Evolutionary conservation across 1,140 invertebrate genomes (phyloP), one percentile per base, ranked within the genome.

Genomic region (Sinonovacula constricta): DNA sequence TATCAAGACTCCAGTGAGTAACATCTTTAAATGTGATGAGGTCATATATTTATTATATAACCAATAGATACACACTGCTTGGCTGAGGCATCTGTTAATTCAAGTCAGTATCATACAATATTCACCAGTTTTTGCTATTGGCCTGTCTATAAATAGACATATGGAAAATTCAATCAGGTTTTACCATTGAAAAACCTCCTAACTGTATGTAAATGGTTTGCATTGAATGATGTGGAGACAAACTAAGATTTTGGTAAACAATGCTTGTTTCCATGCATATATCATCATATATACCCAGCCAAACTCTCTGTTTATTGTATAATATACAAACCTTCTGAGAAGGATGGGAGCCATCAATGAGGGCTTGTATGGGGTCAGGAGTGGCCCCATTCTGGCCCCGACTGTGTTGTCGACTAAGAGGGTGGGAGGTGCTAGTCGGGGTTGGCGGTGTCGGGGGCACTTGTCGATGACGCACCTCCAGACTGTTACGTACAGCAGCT

Each of bases 401-500:
- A 57, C 67, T 18, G 76, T 67, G 62, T 18, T 33, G 51, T 4
- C 18, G 30, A 45, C 77, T 57, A 24, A 69, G 36, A 0, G 65
- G 75, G 15, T 78, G 24, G n/a, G 56, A 28, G 15, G 74, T 56
- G 91, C 92, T 90, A 87, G 91, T 87, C 85, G 92, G 83, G 81
- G 86, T 69, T 83, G 88, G 80, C 93, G 93, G 83, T 93, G 93
- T 83, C 34, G 68, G 81, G 24, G 76, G 81, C n/a, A 59, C 45
- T 28, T 83, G 76, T 82, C 97, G 93, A 92, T 98, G 97, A 93
- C 98, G 97, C 92, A 97, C 98, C 93, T 99, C 98, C 89, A 99
- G 94, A 92, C 98, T 99, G 93, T 99, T 99, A 88, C 97, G 94
- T 85, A 99, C 98, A 83, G 98, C 97, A 93, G 97, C 97, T 89